phyloP scores from a whole-genome alignment of 2,888 invertebrate species.

The Pemphredon lugubris region DNA sequence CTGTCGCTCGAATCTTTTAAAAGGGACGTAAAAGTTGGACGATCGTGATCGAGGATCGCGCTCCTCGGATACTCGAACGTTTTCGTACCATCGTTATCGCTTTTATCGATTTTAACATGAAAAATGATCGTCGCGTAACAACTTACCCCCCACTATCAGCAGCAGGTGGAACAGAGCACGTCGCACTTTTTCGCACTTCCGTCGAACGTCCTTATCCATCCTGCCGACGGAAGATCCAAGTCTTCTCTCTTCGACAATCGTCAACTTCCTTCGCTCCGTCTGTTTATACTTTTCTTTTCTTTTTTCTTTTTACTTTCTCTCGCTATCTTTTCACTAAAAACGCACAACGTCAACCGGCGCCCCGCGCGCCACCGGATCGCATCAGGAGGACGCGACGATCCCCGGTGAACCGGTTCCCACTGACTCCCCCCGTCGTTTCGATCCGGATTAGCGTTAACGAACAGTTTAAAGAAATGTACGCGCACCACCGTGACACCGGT shows the following conservation, averaged over 20 bases:
- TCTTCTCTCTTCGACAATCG: conserved; percentile 13
- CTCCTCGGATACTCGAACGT: too few species aligned
- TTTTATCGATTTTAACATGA: too few species aligned
- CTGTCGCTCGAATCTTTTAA: too few species aligned
- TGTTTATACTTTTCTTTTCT: neutral
- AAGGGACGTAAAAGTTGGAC: too few species aligned
- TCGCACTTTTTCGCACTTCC: conserved; percentile 67
- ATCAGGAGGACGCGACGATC: conserved; percentile 20
- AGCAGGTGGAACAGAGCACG: conserved; percentile 69
- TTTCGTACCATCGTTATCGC: too few species aligned
- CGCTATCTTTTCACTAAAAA: neutral
- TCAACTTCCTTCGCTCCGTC: too few species aligned
- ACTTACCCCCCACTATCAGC: conserved; percentile 75
- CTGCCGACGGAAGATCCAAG: conserved; percentile 11
- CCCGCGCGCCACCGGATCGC: conserved; percentile 24
- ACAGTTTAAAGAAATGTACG: neutral
- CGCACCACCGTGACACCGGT: conserved; percentile 22
- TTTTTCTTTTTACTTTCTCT: neutral
- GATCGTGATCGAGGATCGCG: too few species aligned
- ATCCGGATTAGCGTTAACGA: conserved; percentile 16
- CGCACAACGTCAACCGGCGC: conserved; percentile 19
- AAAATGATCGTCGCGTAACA: conserved; percentile 10
- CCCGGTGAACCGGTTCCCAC: neutral
- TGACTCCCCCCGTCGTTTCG: neutral
- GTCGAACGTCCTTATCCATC: conserved; percentile 66